phyloP scores from a whole-genome alignment of 1,140 invertebrate species.

The Zaprionus ornatus region DNA sequence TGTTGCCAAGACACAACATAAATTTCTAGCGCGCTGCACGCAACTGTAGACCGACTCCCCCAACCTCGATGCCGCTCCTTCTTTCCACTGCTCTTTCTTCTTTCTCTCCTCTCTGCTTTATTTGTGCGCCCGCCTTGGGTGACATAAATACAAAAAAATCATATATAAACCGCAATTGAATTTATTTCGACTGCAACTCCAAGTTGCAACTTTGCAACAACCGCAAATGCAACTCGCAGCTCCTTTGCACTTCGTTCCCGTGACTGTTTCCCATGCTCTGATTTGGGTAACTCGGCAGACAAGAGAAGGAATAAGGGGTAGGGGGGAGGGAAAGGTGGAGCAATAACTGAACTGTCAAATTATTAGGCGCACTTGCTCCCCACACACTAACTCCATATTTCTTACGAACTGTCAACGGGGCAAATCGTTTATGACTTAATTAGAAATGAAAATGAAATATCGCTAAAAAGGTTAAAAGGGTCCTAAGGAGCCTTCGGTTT shows the following conservation, averaged over 20 bases:
- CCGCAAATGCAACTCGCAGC: constrained; percentile 52
- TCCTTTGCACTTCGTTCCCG: not conserved
- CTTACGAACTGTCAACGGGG: constrained; percentile 65
- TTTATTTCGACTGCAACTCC: constrained; percentile 70
- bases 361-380: constrained; percentile 56
- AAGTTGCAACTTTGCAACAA: constrained; percentile 40
- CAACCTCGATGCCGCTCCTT: not conserved
- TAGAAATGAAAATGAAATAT: constrained; percentile 34
- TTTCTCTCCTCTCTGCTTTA: constrained; percentile 43
- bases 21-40: constrained; percentile 73
- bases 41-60: constrained; percentile 31
- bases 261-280: not conserved
- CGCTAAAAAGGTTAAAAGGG: no score
- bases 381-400: constrained; percentile 58
- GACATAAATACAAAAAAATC: constrained; percentile 74
- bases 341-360: constrained; percentile 72
- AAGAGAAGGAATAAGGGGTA: not conserved
- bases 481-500: no score
- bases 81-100: not conserved
- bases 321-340: no score
- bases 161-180: constrained; percentile 82
- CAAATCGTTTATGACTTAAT: constrained; percentile 75
- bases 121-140: constrained; percentile 46
- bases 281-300: no score
- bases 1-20: constrained; percentile 77